These are phyloP conservation scores for Caenorhabditis wallacei DNA, from an alignment of 2,888 invertebrate genomes.

Conservation along the genomic window DNA sequence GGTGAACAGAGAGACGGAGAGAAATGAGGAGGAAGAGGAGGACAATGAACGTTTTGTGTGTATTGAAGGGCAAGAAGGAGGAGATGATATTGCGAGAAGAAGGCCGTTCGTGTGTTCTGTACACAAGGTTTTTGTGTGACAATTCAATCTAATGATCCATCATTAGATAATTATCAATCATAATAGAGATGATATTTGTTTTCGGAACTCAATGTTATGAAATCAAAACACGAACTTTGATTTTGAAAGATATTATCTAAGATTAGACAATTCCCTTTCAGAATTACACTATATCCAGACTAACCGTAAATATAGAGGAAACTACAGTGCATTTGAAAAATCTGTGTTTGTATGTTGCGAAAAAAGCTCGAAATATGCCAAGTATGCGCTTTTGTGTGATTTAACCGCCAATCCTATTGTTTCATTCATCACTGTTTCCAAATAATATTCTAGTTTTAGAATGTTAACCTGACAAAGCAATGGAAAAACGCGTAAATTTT, in stretches of 20 bases:
- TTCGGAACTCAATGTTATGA: neutral
- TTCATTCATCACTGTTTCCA: neutral
- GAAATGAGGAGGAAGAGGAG: no score
- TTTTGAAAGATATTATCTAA: no score
- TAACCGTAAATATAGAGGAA: neutral
- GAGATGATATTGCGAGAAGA: constrained; percentile 11
- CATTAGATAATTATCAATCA: constrained; percentile 6
- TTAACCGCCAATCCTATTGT: constrained; percentile 22
- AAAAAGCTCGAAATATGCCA: neutral
- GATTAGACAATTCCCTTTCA: no score
- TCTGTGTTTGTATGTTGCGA: neutral
- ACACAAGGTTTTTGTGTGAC: constrained; percentile 15
- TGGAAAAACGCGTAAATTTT: no score
- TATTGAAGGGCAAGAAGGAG: neutral
- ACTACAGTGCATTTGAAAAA: neutral
- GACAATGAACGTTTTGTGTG: constrained; percentile 7
- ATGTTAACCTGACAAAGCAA: no score
- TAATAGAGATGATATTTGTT: neutral
- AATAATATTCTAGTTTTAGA: neutral
- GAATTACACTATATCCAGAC: no score
- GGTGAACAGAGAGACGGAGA: neutral
- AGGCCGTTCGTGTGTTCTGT: constrained; percentile 15
- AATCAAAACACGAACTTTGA: no score
- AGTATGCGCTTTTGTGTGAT: neutral
- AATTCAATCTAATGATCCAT: constrained; percentile 13